Conservation (phyloP, 2,113 vertebrate genomes). For the Pseudorectes ferrugineus region DNA sequence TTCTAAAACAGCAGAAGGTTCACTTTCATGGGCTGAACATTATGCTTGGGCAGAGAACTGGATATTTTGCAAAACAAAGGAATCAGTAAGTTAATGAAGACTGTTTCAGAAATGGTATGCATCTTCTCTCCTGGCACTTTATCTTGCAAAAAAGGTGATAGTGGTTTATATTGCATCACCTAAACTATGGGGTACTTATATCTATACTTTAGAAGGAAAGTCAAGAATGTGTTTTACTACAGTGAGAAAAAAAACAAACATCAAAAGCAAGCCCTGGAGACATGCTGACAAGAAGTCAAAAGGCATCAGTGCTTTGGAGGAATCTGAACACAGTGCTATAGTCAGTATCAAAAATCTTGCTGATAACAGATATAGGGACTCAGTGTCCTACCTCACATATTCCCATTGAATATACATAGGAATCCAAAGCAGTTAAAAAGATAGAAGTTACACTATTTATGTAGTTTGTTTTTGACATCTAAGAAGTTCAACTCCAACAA, state of each 20-base stretch:
- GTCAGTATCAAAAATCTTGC: background rate
- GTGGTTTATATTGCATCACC: background rate
- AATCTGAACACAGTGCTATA: background rate
- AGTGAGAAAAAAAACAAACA: background rate
- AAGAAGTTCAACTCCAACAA: too few species aligned
- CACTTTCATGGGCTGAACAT: background rate
- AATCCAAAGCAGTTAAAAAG: background rate
- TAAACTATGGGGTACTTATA: background rate
- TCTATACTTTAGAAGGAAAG: background rate
- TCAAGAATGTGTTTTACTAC: background rate
- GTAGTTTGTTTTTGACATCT: accelerated
- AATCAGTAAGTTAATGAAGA: background rate
- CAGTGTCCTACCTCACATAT: background rate
- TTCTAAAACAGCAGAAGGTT: background rate
- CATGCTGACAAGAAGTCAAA: background rate
- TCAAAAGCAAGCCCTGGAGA: background rate
- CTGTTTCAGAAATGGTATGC: background rate
- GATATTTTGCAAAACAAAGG: background rate
- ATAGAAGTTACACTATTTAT: background rate
- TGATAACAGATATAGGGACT: background rate
- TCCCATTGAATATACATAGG: background rate
- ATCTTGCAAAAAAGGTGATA: background rate
- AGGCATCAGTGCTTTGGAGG: background rate
- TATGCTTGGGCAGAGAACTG: background rate
- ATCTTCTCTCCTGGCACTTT: background rate